A percentile compares a stretch with the other conserved stretches of the same genome.
Evolutionary conservation across 2,113 vertebrate genomes (phyloP).

Genomic region (Myotis lucifugus): DNA sequence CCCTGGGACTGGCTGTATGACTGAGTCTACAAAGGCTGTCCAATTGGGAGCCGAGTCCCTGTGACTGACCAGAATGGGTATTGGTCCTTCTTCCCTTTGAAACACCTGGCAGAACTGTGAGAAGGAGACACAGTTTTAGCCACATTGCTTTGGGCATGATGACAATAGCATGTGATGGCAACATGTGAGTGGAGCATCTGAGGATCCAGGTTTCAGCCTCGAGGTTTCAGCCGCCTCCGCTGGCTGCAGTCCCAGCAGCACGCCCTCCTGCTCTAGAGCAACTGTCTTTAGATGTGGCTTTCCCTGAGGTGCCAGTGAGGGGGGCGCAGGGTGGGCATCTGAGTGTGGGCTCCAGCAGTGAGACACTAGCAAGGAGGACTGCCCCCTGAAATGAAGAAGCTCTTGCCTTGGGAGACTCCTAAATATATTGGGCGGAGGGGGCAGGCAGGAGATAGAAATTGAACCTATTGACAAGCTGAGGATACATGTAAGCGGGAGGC

Average conservation of each 20-base stretch:
- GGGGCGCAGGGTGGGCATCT: neutral
- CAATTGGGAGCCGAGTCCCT: neutral
- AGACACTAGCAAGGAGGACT: neutral
- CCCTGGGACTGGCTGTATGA: neutral
- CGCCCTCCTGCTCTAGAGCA: neutral
- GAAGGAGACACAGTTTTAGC: neutral
- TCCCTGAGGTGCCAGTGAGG: neutral
- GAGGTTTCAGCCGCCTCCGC: neutral
- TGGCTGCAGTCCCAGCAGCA: neutral
- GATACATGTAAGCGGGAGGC: neutral
- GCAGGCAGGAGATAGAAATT: neutral
- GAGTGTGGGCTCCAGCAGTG: neutral
- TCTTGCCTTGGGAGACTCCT: neutral
- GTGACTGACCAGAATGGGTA: neutral
- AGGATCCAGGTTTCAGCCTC: neutral
- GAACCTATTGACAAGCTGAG: neutral
- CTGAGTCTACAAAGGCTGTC: neutral
- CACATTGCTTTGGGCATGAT: neutral
- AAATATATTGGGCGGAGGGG: fast-evolving
- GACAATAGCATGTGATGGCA: neutral
- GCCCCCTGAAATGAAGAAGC: neutral
- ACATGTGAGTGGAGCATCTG: neutral
- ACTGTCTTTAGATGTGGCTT: neutral
- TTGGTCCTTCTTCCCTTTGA: neutral
- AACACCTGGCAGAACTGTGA: neutral